A percentile compares a stretch with the other conserved stretches of the same genome.
Conservation (phyloP, 2,797 vertebrate species). For the Meriones psammophilus region DNA sequence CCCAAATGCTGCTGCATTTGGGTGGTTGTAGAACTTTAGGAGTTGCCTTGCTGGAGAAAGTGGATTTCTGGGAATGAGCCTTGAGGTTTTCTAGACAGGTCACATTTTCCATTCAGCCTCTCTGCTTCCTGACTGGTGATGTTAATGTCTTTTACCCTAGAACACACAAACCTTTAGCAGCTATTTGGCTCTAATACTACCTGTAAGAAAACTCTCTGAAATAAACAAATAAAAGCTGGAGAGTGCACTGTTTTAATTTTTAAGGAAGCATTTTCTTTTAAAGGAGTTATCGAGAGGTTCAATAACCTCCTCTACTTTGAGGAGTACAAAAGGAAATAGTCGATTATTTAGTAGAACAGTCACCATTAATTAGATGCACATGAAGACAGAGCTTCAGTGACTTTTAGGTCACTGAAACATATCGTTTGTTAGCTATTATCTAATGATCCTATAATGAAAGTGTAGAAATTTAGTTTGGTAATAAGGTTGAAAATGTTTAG, state of each 20-base stretch:
- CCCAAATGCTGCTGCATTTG: not conserved
- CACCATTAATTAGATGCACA: not conserved
- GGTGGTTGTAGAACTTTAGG: not conserved
- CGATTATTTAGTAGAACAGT: not conserved
- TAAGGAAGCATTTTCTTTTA: not conserved
- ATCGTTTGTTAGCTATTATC: not conserved
- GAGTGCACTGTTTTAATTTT: not conserved
- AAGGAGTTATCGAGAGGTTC: not conserved
- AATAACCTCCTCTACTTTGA: not conserved
- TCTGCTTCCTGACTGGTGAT: not conserved
- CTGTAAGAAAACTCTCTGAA: not conserved
- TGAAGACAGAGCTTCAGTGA: not conserved
- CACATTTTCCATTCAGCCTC: too few species aligned
- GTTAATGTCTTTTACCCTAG: too few species aligned
- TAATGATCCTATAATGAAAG: not conserved
- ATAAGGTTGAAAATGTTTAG: not conserved
- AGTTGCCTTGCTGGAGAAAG: not conserved
- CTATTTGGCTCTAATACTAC: not conserved
- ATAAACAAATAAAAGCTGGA: not conserved
- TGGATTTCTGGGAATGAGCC: too few species aligned
- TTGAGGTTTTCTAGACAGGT: not conserved
- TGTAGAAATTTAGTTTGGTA: not conserved
- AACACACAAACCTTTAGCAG: not conserved
- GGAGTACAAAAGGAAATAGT: not conserved
- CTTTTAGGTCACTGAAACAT: not conserved